Evolutionary conservation across 2,888 invertebrate species (phyloP).

Genomic region (Apamea crenata): DNA sequence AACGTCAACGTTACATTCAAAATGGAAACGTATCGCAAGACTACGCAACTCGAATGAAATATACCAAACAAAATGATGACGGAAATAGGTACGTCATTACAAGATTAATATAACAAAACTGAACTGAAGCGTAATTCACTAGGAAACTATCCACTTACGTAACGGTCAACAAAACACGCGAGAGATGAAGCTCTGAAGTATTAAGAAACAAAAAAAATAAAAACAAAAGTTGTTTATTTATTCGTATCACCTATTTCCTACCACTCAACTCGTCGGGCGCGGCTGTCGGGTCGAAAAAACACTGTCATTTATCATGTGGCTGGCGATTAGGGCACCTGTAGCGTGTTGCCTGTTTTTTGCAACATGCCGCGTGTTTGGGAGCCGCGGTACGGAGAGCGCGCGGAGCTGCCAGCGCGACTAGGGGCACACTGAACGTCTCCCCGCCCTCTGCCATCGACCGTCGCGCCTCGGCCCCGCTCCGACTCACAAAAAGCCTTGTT

Average conservation of each 20-base stretch:
- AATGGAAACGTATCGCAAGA: conserved; percentile 35
- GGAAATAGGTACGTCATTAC: conserved; percentile 1
- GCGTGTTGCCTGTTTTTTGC: conserved; percentile 77
- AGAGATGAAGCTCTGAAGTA: conserved; percentile 30
- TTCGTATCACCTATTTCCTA: conserved; percentile 74
- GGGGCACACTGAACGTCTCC: conserved; percentile 77
- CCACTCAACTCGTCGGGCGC: conserved; percentile 75
- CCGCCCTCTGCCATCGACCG: conserved; percentile 77
- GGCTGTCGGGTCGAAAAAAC: conserved; percentile 75
- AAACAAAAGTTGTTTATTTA: conserved; percentile 74
- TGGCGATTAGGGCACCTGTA: conserved; percentile 81
- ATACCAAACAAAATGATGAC: conserved; percentile 25
- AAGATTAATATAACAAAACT: conserved; percentile 30
- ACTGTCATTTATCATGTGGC: conserved; percentile 81
- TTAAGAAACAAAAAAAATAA: conserved; percentile 50
- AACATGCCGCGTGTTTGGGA: conserved; percentile 74
- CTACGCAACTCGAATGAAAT: conserved; percentile 11
- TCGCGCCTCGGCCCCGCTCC: conserved; percentile 77
- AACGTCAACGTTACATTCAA: conserved; percentile 63
- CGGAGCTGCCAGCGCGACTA: conserved; percentile 77
- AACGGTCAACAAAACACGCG: conserved; percentile 57
- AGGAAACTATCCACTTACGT: conserved; percentile 64
- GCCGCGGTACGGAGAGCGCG: conserved; percentile 69
- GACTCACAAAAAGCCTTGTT: conserved; percentile 78
- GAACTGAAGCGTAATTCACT: conserved; percentile 38